Base-by-base conservation (phyloP, 2,113 vertebrate genomes). In the Atrichornis clamosus region DNA sequence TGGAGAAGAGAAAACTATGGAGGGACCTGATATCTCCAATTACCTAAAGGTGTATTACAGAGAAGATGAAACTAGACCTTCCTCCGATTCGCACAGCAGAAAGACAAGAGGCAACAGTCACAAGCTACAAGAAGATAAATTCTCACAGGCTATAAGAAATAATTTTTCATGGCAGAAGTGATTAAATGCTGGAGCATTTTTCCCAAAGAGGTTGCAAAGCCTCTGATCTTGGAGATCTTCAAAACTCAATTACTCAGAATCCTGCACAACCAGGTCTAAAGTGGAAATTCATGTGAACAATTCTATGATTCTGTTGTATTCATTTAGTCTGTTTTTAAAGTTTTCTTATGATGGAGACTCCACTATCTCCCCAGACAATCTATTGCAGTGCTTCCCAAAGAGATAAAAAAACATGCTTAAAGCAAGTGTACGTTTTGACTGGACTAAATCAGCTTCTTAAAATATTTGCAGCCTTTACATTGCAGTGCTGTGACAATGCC, bases 181-280 rank as follows among this genome's bases (percentile, higher is more conserved):
- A 24, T 44, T 42, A 67, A 77, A n/a, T 0, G 1, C 17, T 0
- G 2, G 35, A 60, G 37, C 1, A 18, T 11, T 16, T 63, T 67
- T 22, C 28, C 28, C 18, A 68, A 9, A 56, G 49, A 68, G 13
- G 9, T 22, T 76, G 18, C 0, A 3, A 87, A 53, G 33, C 55
- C 30, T 84, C 27, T 13, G 30, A 4, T 20, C 42, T 39, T 49
- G 53, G 15, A 81, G 11, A 28, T 49, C 42, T 85, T 77, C 24
- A 53, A 62, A 84, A 53, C 6, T 50, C n/a, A 59, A 4, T 35
- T 19, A 47, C 14, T 58, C 20, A 53, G 58, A 49, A 76, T 26
- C 14, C 35, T 4, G 2, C 16, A 50, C 47, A 46, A 35, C 8
- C 12, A 80, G 35, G 10, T 64, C 58, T 33, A 19, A 94, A 73